Evolutionary conservation across 1,140 invertebrate genomes (phyloP).

Genomic region (Triops longicaudatus): DNA sequence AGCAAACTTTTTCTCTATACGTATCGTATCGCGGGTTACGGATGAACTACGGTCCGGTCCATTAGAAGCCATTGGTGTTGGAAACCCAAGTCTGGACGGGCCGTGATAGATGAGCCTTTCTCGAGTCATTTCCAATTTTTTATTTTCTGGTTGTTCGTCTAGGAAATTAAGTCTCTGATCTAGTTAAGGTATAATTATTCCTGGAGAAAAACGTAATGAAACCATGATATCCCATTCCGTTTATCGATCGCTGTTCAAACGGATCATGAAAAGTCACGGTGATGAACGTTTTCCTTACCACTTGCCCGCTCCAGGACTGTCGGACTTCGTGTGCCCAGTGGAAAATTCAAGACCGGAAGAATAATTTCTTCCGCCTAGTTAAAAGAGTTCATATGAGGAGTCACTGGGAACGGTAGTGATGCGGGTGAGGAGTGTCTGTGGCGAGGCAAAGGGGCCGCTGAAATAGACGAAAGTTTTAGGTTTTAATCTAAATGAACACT

Average conservation of each 20-base stretch:
- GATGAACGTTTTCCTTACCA: not conserved
- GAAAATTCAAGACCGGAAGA: no score
- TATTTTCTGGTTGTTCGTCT: not conserved
- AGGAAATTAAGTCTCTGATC: not conserved
- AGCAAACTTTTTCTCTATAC: not conserved
- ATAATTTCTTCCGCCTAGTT: no score
- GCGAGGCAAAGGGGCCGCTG: no score
- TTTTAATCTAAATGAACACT: no score
- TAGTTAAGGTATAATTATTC: not conserved
- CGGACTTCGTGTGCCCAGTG: no score
- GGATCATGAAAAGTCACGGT: not conserved
- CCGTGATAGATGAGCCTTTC: not conserved
- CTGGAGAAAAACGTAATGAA: not conserved
- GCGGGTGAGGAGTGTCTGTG: no score
- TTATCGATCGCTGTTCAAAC: not conserved
- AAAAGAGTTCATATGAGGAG: no score
- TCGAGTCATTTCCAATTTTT: not conserved
- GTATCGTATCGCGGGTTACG: not conserved
- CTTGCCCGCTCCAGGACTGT: no score
- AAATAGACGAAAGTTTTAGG: no score
- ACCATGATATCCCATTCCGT: not conserved
- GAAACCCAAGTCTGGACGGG: not conserved
- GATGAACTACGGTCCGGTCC: not conserved
- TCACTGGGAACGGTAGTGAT: no score
- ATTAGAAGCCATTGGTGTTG: not conserved